These are phyloP conservation scores for Heliocidaris tuberculata DNA, from an alignment of 35 echinoderm and acorn worm genomes.

Conservation along the genomic window DNA sequence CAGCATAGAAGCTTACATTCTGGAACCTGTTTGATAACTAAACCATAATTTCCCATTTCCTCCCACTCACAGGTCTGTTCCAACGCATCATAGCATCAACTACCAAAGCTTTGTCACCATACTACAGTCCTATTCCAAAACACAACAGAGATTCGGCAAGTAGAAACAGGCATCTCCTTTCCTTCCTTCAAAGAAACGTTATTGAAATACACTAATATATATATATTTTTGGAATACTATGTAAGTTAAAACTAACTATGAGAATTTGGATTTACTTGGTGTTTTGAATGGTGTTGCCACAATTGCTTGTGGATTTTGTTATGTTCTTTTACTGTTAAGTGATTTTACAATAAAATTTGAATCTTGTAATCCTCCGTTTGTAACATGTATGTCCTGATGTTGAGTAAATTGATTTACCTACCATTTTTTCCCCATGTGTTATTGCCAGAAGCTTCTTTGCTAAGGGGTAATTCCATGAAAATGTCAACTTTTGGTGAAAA, in stretches of 20 bases:
- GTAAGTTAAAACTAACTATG: background rate
- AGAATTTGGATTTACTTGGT: background rate
- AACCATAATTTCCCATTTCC: too few species aligned
- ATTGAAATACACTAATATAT: background rate
- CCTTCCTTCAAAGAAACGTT: background rate
- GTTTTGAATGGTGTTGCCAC: background rate
- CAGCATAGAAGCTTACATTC: too few species aligned
- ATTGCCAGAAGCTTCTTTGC: too few species aligned
- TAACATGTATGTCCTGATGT: too few species aligned
- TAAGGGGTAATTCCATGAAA: too few species aligned
- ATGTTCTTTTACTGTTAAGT: background rate
- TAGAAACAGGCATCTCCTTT: background rate
- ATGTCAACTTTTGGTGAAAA: too few species aligned
- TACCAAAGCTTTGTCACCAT: constrained; percentile 13
- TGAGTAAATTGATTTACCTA: too few species aligned
- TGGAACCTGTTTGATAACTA: too few species aligned
- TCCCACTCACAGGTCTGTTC: background rate
- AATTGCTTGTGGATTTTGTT: background rate
- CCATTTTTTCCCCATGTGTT: too few species aligned
- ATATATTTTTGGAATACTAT: constrained; percentile 14
- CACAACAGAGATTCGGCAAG: constrained; percentile 39
- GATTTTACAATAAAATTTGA: background rate
- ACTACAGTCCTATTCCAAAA: background rate
- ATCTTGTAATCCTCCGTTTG: too few species aligned
- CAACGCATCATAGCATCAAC: background rate